phyloP scores from a whole-genome alignment of 2,888 invertebrate species.

The Abscondita cerata region DNA sequence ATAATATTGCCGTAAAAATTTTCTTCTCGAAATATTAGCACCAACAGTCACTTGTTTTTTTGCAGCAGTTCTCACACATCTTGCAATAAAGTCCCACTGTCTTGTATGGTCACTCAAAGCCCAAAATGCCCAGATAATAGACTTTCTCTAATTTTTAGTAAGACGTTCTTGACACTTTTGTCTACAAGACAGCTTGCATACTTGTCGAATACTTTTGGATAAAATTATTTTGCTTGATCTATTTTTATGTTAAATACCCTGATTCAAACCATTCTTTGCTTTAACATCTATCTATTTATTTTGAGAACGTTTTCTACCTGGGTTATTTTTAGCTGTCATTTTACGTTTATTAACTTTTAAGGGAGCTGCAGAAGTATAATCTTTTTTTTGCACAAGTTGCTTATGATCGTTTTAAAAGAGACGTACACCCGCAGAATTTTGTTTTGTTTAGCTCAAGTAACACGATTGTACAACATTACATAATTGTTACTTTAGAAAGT shows the following conservation, averaged over 20 bases:
- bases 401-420: too few species aligned
- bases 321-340: constrained; percentile 4
- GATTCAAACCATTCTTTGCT: constrained; percentile 4
- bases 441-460: too few species aligned
- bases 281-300: constrained; percentile 1
- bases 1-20: not conserved
- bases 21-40: not conserved
- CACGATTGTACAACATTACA: too few species aligned
- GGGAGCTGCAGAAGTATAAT: constrained; percentile 1
- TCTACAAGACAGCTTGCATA: constrained; percentile 7
- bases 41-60: too few species aligned
- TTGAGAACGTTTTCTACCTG: constrained; percentile 8
- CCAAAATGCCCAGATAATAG: constrained; percentile 2
- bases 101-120: not conserved
- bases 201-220: not conserved
- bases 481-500: too few species aligned
- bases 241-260: constrained; percentile 10
- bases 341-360: constrained; percentile 9
- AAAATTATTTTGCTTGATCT: constrained; percentile 3
- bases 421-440: too few species aligned
- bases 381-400: too few species aligned
- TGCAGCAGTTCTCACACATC: not conserved
- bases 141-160: constrained; percentile 9
- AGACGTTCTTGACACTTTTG: too few species aligned
- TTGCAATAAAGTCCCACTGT: not conserved